Evolutionary conservation across 2,113 vertebrate genomes (phyloP).

Genomic region (Hippocampus comes): DNA sequence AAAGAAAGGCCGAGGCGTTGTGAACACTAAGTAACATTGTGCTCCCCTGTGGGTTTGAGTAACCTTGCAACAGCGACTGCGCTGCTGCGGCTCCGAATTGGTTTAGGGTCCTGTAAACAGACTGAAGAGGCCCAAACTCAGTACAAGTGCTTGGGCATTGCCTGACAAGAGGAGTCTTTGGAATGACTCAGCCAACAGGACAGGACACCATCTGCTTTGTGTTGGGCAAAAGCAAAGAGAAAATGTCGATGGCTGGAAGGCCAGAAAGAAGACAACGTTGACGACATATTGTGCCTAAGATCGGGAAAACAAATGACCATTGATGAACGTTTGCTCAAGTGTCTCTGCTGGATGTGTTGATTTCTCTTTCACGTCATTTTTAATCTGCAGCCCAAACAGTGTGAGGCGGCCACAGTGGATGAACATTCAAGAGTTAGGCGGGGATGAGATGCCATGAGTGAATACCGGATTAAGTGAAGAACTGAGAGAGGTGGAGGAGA

Average conservation of each 20-base stretch:
- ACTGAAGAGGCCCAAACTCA: slow-evolving; percentile 79
- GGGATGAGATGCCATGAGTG: slow-evolving; percentile 54
- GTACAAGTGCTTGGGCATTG: slow-evolving; percentile 77
- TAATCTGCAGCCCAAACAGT: slow-evolving; percentile 14
- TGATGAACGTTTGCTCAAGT: slow-evolving; percentile 26
- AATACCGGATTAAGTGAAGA: slow-evolving; percentile 59
- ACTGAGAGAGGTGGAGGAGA: slow-evolving; percentile 38
- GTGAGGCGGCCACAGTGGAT: slow-evolving; percentile 18
- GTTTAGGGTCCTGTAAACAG: slow-evolving; percentile 76
- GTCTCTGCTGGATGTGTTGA: slow-evolving; percentile 15
- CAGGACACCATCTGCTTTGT: slow-evolving; percentile 78
- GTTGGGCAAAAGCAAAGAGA: slow-evolving; percentile 60
- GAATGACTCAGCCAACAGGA: slow-evolving; percentile 69
- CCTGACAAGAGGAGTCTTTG: slow-evolving; percentile 78
- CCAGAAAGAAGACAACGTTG: slow-evolving; percentile 15
- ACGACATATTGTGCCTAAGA: slow-evolving; percentile 31
- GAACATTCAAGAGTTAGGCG: slow-evolving; percentile 20
- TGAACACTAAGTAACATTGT: slow-evolving; percentile 66
- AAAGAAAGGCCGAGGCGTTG: slow-evolving; percentile 47
- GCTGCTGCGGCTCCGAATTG: slow-evolving; percentile 69
- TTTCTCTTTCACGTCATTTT: slow-evolving; percentile 21
- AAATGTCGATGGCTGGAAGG: slow-evolving; percentile 45
- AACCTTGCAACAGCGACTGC: slow-evolving; percentile 71
- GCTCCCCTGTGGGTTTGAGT: slow-evolving; percentile 65
- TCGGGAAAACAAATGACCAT: slow-evolving; percentile 33